A percentile compares a stretch with the other conserved stretches of the same genome.
phyloP scores from a whole-genome alignment of 2,888 invertebrate species.

The Hyposoter didymator region DNA sequence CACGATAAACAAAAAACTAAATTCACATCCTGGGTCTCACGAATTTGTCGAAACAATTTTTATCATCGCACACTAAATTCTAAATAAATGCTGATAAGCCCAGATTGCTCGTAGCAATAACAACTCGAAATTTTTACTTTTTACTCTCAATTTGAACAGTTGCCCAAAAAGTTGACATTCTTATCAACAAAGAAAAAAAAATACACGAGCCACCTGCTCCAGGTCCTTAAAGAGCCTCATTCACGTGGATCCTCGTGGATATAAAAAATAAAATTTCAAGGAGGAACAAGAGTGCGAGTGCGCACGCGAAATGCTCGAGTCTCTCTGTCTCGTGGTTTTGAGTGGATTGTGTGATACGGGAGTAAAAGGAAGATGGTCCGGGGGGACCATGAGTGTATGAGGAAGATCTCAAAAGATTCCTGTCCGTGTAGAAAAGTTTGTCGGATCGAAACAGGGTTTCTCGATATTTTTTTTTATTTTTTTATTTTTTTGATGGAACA shows the following conservation, averaged over 20 bases:
- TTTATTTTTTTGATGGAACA: not conserved
- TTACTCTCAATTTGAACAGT: not conserved
- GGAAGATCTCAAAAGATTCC: not conserved
- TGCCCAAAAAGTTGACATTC: not conserved
- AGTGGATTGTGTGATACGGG: not conserved
- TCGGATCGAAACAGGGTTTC: not conserved
- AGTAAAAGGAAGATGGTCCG: conserved; percentile 1
- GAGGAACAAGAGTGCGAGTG: conserved; percentile 26
- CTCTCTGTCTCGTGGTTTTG: not conserved
- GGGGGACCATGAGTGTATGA: not conserved
- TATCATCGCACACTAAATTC: too few species aligned
- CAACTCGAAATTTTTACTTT: not conserved
- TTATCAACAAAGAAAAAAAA: not conserved
- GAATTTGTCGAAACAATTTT: too few species aligned
- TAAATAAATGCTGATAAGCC: too few species aligned
- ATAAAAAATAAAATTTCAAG: conserved; percentile 31
- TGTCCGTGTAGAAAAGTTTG: conserved; percentile 6
- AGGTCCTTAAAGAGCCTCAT: not conserved
- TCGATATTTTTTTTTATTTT: too few species aligned
- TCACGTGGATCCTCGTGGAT: not conserved
- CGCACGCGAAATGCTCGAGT: conserved; percentile 16
- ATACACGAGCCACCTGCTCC: not conserved
- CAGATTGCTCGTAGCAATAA: too few species aligned
- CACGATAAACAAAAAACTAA: too few species aligned
- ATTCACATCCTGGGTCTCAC: too few species aligned